Evolutionary conservation across 2,888 invertebrate genomes (phyloP).

Genomic region (Oxytorus armatus): DNA sequence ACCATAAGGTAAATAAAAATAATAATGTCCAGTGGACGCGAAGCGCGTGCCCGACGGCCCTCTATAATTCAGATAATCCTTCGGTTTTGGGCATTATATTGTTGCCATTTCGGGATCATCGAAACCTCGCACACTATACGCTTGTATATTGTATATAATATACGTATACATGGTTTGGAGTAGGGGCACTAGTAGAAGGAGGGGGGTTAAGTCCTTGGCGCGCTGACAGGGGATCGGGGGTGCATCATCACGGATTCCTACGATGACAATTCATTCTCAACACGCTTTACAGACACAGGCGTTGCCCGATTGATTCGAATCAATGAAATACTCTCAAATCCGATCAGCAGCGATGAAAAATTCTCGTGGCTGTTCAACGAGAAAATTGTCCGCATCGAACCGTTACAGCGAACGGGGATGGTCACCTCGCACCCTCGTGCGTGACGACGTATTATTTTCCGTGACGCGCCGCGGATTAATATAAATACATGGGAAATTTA

Average conservation of each 20-base stretch:
- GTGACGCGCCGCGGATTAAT: conserved; percentile 19
- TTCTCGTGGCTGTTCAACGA: conserved; percentile 39
- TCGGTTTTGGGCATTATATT: conserved; percentile 63
- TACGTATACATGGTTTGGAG: not conserved
- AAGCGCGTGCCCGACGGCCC: conserved; percentile 41
- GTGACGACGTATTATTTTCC: conserved; percentile 51
- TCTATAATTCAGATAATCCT: conserved; percentile 70
- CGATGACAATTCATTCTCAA: conserved; percentile 48
- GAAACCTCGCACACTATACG: conserved; percentile 24
- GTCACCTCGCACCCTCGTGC: conserved; percentile 24
- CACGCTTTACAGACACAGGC: conserved; percentile 6
- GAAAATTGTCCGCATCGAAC: conserved; percentile 44
- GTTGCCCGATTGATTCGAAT: conserved; percentile 54
- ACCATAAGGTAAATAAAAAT: conserved; percentile 69
- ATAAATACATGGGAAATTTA: conserved; percentile 24
- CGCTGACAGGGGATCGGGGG: conserved; percentile 14
- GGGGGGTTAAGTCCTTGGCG: not conserved
- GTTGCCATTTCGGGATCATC: conserved; percentile 67
- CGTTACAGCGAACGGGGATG: conserved; percentile 29
- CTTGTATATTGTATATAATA: not conserved
- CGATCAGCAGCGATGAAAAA: conserved; percentile 58
- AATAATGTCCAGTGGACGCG: conserved; percentile 64
- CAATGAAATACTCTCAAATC: conserved; percentile 59
- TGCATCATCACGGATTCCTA: conserved; percentile 31
- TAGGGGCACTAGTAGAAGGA: too few relatives aligned